These are phyloP conservation scores for Triplophysa siluroides DNA, from an alignment of 2,113 vertebrate species.

Conservation along the genomic window DNA sequence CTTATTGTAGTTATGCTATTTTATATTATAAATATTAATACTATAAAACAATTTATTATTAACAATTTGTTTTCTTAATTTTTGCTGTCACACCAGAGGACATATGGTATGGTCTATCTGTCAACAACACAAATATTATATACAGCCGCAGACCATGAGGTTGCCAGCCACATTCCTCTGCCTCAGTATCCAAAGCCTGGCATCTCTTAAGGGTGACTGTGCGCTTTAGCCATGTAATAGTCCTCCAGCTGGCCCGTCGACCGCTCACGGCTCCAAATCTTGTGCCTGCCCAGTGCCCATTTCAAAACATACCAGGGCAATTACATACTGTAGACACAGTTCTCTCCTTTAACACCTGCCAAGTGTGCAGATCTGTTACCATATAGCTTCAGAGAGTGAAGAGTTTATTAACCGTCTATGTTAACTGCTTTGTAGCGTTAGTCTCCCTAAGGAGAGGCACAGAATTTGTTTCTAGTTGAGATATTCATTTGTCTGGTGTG, in stretches of 20 bases:
- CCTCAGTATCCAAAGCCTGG: background rate
- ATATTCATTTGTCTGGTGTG: background rate
- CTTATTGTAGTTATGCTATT: too few relatives aligned
- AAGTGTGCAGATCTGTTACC: constrained; percentile 12
- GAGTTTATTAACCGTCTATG: constrained; percentile 6
- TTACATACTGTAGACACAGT: background rate
- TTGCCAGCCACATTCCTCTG: background rate
- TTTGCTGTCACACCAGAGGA: too few relatives aligned
- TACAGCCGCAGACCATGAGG: too few relatives aligned
- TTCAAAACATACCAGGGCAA: background rate
- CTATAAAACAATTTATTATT: too few relatives aligned
- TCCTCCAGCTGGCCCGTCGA: constrained; percentile 19
- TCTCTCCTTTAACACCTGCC: background rate
- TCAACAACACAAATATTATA: too few relatives aligned
- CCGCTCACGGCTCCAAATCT: background rate
- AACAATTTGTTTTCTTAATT: too few relatives aligned
- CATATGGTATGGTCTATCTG: too few relatives aligned
- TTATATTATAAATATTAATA: too few relatives aligned
- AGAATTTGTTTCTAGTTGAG: background rate
- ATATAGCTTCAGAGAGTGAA: constrained; percentile 2
- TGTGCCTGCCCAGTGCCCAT: background rate
- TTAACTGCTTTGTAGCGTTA: background rate
- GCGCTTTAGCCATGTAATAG: constrained; percentile 21
- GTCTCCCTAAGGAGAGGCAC: background rate
- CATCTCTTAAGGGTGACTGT: constrained; percentile 9